Base-by-base conservation (phyloP, 2,113 vertebrate genomes). In the Felis catus region DNA sequence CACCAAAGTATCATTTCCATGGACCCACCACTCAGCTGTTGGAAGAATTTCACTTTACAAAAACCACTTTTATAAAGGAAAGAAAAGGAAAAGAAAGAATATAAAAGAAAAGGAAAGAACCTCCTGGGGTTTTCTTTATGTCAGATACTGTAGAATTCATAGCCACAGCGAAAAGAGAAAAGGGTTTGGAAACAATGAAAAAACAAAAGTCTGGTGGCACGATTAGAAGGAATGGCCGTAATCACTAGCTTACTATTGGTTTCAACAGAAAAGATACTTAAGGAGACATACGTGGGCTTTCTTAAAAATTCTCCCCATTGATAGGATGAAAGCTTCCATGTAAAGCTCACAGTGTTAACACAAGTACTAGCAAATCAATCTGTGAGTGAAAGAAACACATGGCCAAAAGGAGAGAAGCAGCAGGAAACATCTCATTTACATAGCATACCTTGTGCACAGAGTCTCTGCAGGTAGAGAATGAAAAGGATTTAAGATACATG, bases 1-100 rank as follows among this genome's bases (percentile, higher is more conserved):
- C 65, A 79, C 8, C 45, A 71, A 89, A 82, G 63, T 79, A 23
- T 29, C 63, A 79, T 87, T 91, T 96, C 29, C 41, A 80, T 81
- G 36, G n/a, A 76, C n/a, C 78, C 96, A 82, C 8, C 27, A 95
- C 11, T 78, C 95, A 95, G 36, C 41, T 93, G 68, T 91, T 48
- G 68, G 36, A 93, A 94, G 33, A 13, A 86, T 55, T 89, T 92
- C 71, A 84, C 19, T 58, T 58, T 89, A 94, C 11, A 82, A 80
- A 97, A 94, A 80, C 36, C 4, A 89, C 2, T 74, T 80, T 65
- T 86, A 80, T 21, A 31, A 93, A 89, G 4, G 14, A 11, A 81
- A n/a, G 66, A 84, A 88, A 39, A 73, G 55, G 48, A 41, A 65
- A 45, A 23, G 19, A 63, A 65, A 36, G n/a, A 51, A 68, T 51